Evolutionary conservation across 2,113 vertebrate genomes (phyloP).

Genomic region (Gasterosteus nipponicus): DNA sequence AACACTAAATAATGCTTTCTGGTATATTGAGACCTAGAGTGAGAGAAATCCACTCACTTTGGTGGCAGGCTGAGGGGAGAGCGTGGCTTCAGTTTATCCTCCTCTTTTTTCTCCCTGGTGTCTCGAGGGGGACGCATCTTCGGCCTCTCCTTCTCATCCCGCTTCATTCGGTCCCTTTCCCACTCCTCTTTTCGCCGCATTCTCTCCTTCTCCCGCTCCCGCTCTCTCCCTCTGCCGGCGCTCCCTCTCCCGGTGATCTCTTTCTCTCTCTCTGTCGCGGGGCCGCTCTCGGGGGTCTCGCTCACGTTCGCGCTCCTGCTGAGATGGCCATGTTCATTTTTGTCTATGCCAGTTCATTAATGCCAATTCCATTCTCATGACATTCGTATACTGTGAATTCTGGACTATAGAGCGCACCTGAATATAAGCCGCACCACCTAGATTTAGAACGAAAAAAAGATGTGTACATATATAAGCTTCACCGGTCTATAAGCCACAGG

Average conservation of each 20-base stretch:
- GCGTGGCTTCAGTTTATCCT: constrained; percentile 89
- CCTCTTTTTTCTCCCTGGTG: constrained; percentile 90
- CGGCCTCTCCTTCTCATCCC: constrained; percentile 92
- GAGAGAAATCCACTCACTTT: constrained; percentile 79
- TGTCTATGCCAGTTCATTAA: background rate
- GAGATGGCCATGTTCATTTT: background rate
- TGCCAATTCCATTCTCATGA: background rate
- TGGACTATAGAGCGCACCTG: too few species aligned
- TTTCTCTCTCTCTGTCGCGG: constrained; percentile 86
- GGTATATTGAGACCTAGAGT: background rate
- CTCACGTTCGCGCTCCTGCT: constrained; percentile 86
- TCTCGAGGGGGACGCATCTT: constrained; percentile 88
- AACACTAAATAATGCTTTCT: background rate
- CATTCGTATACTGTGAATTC: background rate
- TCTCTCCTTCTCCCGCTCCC: constrained; percentile 85
- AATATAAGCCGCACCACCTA: too few species aligned
- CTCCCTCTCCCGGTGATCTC: constrained; percentile 85
- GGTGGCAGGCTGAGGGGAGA: constrained; percentile 85
- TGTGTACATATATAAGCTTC: too few species aligned
- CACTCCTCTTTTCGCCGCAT: constrained; percentile 90
- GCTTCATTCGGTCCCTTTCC: constrained; percentile 87
- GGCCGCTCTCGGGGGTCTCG: constrained; percentile 80
- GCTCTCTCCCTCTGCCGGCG: constrained; percentile 87
- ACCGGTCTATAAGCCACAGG: too few species aligned
- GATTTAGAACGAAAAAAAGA: too few species aligned